A percentile compares a stretch with the other conserved stretches of the same genome.
Conservation (phyloP, 2,888 invertebrate species). For the Orthosia incerta region DNA sequence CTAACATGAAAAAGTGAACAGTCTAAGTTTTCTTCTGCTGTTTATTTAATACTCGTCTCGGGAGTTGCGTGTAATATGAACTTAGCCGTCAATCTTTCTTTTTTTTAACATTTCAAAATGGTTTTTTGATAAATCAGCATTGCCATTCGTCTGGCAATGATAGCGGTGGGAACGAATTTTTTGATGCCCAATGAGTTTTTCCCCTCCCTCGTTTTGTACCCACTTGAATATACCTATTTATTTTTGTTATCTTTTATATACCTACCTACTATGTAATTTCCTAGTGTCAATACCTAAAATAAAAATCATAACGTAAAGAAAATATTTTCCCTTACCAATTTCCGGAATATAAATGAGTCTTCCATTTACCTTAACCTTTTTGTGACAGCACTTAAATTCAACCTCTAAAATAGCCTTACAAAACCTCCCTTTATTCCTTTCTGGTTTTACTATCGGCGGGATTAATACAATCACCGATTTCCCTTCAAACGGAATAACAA, state of each 20-base stretch:
- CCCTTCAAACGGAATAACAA: constrained; percentile 57
- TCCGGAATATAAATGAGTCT: not conserved
- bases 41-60: constrained; percentile 34
- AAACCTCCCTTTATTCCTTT: constrained; percentile 27
- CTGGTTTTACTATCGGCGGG: constrained; percentile 37
- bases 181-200: no score
- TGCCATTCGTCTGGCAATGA: no score
- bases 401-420: constrained; percentile 25
- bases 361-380: constrained; percentile 20
- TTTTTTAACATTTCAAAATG: no score
- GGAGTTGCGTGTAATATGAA: constrained; percentile 32
- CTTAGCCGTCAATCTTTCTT: constrained; percentile 15
- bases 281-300: not conserved
- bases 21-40: constrained; percentile 27
- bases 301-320: not conserved
- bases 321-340: not conserved
- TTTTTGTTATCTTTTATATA: no score
- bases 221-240: no score
- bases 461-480: constrained; percentile 55
- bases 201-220: no score
- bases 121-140: no score
- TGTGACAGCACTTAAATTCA: constrained; percentile 12
- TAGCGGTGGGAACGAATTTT: no score
- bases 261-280: no score
- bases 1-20: constrained; percentile 9